Base-by-base conservation (phyloP, 2,797 vertebrate species). In the Borostomias antarcticus region DNA sequence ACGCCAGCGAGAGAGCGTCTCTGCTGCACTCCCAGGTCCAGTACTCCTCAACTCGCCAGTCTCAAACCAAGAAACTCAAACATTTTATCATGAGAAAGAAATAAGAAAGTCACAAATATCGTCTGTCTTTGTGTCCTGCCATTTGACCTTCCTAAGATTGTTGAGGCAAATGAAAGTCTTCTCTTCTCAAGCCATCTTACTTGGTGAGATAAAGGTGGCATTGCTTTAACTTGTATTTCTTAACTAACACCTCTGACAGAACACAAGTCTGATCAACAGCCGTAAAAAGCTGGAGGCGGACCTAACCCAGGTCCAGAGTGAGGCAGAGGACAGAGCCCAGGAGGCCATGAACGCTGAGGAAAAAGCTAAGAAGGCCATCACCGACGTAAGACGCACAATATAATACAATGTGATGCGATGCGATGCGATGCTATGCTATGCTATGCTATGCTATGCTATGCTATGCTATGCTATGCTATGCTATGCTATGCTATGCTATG, bases 331-430 rank as follows among this genome's bases (percentile, higher is more conserved):
- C 64, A 86, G 91, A 0, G 45, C 89, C 48, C 93, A 94, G 60
- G 93, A 94, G 70, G 87, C 92, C 62, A 91, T 89, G 66, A 93
- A 95, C 0, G 93, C 92, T 0, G 94, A 94, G 65, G 94, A 95
- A 69, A 96, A 94, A 64, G 93, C 94, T 70, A 95, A 94, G 84
- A 95, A 95, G 62, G 93, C 93, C 0, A 90, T 95, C 70, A 94
- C 89, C 1, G 93, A 94, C 11, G 93, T 95, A 76, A 89, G 89
- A 1, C 0, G 37, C 37, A 9, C 8, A 1, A 9, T 2, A 40
- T 15, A 1, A 9, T 40, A 2, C 2, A 40, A 40, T 40, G 37
- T 40, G 2, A n/a, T n/a, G n/a, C n/a, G n/a, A n/a, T n/a, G 37
- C 37, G 1, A 9, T 40, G 6, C 2, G 15, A 15, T 40, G 37